Evolutionary conservation across 2,113 vertebrate species (phyloP).

Genomic region (Scophthalmus maximus): DNA sequence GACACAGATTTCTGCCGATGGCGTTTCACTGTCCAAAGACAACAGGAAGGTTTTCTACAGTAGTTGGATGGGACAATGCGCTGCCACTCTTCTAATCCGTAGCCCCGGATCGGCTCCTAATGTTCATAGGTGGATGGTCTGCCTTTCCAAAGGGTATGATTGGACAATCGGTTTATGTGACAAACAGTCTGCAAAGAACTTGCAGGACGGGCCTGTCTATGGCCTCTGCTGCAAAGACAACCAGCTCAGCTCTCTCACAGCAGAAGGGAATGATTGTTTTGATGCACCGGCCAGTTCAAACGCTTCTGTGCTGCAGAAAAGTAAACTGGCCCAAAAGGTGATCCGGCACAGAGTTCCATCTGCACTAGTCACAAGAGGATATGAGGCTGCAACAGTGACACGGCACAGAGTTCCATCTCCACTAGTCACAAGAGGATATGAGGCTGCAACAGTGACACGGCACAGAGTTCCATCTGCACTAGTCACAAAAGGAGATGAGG

Average conservation of each 20-base stretch:
- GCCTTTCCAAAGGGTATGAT: constrained; percentile 26
- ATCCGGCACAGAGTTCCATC: not conserved
- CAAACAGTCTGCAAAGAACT: not conserved
- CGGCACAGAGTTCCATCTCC: no score
- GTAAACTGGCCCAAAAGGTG: no score
- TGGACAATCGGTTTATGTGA: constrained; percentile 66
- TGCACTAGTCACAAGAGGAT: not conserved
- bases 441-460: no score
- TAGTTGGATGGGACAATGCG: not conserved
- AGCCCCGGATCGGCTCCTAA: not conserved
- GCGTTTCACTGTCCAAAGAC: constrained; percentile 61
- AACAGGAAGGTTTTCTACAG: constrained; percentile 45
- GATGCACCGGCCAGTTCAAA: not conserved
- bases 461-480: not conserved
- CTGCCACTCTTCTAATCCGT: constrained; percentile 21
- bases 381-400: no score
- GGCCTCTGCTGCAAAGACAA: constrained; percentile 40
- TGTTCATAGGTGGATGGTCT: constrained; percentile 52
- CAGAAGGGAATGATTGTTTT: not conserved
- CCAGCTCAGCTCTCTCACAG: constrained; percentile 27
- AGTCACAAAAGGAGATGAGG: constrained; percentile 8
- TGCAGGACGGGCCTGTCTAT: constrained; percentile 3
- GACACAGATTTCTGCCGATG: not conserved
- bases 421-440: no score
- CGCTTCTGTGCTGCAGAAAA: fast-evolving